A percentile compares a stretch with the other conserved stretches of the same genome.
Conservation (phyloP, 2,113 vertebrate genomes). For the Montifringilla adamsi region DNA sequence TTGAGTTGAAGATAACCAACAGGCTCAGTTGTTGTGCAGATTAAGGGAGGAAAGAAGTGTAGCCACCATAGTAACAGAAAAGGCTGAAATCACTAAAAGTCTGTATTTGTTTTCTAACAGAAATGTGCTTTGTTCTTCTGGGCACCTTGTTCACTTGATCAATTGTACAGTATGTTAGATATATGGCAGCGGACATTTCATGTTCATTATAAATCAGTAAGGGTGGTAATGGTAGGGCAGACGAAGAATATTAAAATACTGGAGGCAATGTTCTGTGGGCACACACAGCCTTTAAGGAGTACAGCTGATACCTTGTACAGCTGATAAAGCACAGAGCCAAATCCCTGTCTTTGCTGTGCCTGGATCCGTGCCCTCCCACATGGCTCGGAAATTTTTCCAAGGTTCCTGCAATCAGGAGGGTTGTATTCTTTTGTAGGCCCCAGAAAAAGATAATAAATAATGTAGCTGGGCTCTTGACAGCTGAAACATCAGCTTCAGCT, state of each 20-base stretch:
- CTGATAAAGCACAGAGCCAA: not conserved
- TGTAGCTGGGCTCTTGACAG: not conserved
- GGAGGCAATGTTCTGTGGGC: not conserved
- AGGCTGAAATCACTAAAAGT: not conserved
- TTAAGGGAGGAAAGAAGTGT: not conserved
- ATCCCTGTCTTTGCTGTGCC: not conserved
- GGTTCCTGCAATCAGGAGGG: not conserved
- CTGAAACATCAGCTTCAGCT: not conserved
- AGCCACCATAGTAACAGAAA: not conserved
- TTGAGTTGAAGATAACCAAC: not conserved
- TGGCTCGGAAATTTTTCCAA: not conserved
- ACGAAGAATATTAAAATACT: not conserved
- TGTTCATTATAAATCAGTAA: not conserved
- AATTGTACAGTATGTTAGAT: not conserved
- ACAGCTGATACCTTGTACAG: not conserved
- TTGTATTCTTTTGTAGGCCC: not conserved
- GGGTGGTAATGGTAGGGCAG: not conserved
- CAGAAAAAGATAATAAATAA: not conserved
- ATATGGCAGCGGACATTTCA: not conserved
- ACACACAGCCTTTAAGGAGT: not conserved
- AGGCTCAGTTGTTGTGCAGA: not conserved
- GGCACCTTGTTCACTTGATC: not conserved
- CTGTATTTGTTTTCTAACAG: not conserved
- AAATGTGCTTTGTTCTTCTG: not conserved
- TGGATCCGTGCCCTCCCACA: not conserved